Base-by-base conservation (phyloP, 2,888 invertebrate genomes). In the Candidula unifasciata region DNA sequence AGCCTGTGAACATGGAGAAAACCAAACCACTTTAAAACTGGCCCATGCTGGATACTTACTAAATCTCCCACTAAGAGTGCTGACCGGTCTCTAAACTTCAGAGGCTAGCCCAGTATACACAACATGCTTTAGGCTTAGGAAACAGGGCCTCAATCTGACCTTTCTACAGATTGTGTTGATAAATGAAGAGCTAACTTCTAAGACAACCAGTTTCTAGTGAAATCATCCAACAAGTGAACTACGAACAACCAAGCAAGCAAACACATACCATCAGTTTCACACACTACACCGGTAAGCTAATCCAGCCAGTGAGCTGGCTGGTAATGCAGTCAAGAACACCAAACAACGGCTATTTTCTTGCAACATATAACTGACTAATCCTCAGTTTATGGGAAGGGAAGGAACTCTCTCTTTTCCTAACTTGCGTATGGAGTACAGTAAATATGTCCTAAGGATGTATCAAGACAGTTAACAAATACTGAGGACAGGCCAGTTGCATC, bases 401-500 rank as follows among this genome's bases (percentile, higher is more conserved):
- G 18, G 33, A 33, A n/a, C n/a, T 27, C 33, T 13, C 69, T 69
- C 35, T 13, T 35, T 24, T 37, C 44, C 37, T n/a, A 44, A 71
- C 6, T 1, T 44, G 71, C 37, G 71, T 0, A 21, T 30, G 54
- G 13, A 54, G 54, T 30, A 54, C 52, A 68, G n/a, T 27, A 54
- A 54, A 30, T 27, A 57, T 30, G 21, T 30, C 33, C 30, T 21
- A 5, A 16, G 73, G 37, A 35, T 3, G 37, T 73, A 73, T 44
- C 8, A n/a, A 44, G 24, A 73, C 52, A 73, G 21, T 60, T 24
- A 60, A 60, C 60, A n/a, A 69, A 18, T 54, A 27, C 57, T 76
- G 35, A 77, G 74, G 18, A 60, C 64, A 44, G 60, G 60, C 35
- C 69, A 71, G 68, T n/a, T 35, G 33, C 69, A 69, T 35, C 71